These are phyloP conservation scores for Orchestia grillus DNA, from an alignment of 1,140 invertebrate genomes.

Conservation along the genomic window DNA sequence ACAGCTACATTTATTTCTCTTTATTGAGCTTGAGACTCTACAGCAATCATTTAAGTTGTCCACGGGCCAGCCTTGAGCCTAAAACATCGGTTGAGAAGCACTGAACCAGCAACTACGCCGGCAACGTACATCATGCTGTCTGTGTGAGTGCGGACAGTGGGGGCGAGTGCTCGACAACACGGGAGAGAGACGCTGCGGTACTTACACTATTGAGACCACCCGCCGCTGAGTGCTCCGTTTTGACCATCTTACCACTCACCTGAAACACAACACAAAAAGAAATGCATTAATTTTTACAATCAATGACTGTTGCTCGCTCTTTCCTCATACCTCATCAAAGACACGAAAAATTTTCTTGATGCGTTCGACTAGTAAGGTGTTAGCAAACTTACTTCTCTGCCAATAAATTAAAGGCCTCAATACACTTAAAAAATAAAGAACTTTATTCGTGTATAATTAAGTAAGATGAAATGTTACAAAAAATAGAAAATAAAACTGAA, in stretches of 20 bases:
- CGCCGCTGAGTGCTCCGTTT: conserved; percentile 49
- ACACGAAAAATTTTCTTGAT: too few relatives aligned
- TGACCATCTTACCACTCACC: conserved; percentile 56
- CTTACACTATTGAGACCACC: conserved; percentile 54
- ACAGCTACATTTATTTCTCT: neutral
- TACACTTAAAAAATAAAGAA: neutral
- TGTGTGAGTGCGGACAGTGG: neutral
- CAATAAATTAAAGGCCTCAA: neutral
- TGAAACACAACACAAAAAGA: neutral
- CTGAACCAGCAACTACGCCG: neutral
- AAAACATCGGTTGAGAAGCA: neutral
- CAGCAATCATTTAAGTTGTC: too few relatives aligned
- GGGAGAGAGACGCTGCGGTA: neutral
- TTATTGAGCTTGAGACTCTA: neutral
- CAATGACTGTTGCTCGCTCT: too few relatives aligned
- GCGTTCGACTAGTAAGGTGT: too few relatives aligned
- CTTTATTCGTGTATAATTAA: neutral
- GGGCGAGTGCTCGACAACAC: neutral
- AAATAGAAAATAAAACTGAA: neutral
- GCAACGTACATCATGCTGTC: neutral
- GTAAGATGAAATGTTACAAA: neutral
- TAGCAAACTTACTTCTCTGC: neutral
- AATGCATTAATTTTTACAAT: neutral
- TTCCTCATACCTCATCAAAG: too few relatives aligned
- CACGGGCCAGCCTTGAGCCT: too few relatives aligned